Percentiles rank a stretch among this genome's conserved stretches.
phyloP scores from a whole-genome alignment of 2,797 vertebrate genomes.

The Clamator glandarius region DNA sequence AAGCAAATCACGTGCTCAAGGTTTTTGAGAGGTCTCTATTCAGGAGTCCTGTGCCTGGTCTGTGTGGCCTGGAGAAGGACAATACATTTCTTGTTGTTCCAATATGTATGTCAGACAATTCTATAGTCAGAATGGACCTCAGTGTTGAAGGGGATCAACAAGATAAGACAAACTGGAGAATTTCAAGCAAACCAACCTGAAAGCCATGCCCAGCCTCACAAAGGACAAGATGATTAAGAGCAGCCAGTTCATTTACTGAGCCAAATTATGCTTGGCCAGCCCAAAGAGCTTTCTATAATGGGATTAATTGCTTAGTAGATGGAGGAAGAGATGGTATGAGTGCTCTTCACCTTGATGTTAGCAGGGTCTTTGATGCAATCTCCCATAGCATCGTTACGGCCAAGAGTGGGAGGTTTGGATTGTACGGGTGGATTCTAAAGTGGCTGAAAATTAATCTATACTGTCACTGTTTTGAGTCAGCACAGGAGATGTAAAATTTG shows the following conservation, averaged over 20 bases:
- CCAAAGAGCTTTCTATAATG: not conserved
- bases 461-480: not conserved
- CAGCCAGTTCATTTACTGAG: not conserved
- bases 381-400: not conserved
- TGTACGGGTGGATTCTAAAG: not conserved
- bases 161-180: not conserved
- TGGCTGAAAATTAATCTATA: not conserved
- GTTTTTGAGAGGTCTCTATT: not conserved
- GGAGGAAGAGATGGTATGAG: not conserved
- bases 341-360: not conserved
- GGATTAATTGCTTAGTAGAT: not conserved
- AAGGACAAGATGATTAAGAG: not conserved
- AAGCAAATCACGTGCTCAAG: not conserved
- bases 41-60: not conserved
- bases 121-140: not conserved
- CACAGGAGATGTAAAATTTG: not conserved
- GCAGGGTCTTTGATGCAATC: not conserved
- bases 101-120: not conserved
- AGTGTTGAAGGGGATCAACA: not conserved
- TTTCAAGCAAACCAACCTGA: not conserved
- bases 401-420: not conserved
- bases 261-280: not conserved
- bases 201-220: not conserved
- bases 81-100: not conserved
- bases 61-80: not conserved